Evolutionary conservation across 2,888 invertebrate species (phyloP).

Genomic region (Lordiphosa andalusiaca): DNA sequence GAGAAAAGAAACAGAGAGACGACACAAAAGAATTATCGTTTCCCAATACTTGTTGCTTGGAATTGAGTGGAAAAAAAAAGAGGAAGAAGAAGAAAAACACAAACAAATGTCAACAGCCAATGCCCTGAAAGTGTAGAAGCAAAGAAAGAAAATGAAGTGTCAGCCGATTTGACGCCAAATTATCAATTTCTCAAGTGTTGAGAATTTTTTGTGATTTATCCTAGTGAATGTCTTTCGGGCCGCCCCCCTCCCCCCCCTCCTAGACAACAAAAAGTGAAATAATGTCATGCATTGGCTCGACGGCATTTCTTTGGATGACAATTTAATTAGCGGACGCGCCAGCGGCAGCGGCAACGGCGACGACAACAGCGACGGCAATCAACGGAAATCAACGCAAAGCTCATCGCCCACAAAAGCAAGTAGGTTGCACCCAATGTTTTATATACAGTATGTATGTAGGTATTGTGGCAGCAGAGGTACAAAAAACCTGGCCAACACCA

Average conservation of each 20-base stretch:
- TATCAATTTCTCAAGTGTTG: slow-evolving; percentile 31
- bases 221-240: slow-evolving; percentile 6
- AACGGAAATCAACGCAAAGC: slow-evolving; percentile 69
- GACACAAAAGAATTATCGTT: slow-evolving; percentile 25
- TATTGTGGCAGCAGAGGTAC: background rate
- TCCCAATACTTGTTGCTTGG: slow-evolving; percentile 31
- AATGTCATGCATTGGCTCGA: slow-evolving; percentile 79
- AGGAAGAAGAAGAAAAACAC: background rate
- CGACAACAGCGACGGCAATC: slow-evolving; percentile 75
- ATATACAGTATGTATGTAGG: background rate
- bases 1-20: slow-evolving; percentile 23
- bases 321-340: slow-evolving; percentile 78
- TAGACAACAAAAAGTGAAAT: slow-evolving; percentile 50
- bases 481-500: too few species aligned
- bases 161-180: slow-evolving; percentile 39
- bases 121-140: slow-evolving; percentile 19
- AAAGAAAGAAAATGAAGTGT: slow-evolving; percentile 33
- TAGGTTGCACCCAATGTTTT: slow-evolving; percentile 62
- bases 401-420: slow-evolving; percentile 74
- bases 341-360: slow-evolving; percentile 75
- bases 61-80: background rate
- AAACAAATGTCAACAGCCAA: slow-evolving; percentile 39
- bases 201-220: slow-evolving; percentile 14
- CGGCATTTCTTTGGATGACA: slow-evolving; percentile 78
- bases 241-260: too few species aligned